These are phyloP conservation scores for Xanthorhoe designata DNA, from an alignment of 2,888 invertebrate species.

Conservation along the genomic window DNA sequence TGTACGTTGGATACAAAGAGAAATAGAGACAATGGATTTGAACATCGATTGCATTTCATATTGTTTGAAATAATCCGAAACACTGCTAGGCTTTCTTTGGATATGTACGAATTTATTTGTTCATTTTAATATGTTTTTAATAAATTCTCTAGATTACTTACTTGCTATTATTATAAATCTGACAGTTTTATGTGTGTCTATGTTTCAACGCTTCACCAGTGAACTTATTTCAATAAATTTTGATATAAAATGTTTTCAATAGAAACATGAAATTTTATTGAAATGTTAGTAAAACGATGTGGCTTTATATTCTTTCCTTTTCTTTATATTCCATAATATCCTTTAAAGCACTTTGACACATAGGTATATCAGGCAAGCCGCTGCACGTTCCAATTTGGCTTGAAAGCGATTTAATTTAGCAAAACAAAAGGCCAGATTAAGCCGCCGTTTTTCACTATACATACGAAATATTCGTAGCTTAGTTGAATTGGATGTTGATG, in stretches of 20 bases:
- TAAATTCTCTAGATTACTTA: too few species aligned
- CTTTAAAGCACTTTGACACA: constrained; percentile 12
- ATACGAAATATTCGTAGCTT: constrained; percentile 45
- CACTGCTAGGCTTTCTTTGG: not conserved
- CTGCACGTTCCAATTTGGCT: constrained; percentile 66
- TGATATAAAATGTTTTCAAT: too few species aligned
- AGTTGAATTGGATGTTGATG: constrained; percentile 42
- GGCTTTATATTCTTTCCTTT: constrained; percentile 13
- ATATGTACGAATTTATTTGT: not conserved
- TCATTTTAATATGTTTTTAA: not conserved
- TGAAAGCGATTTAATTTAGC: constrained; percentile 74
- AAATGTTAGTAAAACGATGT: not conserved
- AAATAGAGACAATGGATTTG: not conserved
- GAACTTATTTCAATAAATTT: too few species aligned
- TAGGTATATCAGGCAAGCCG: constrained; percentile 30
- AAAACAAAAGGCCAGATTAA: constrained; percentile 73
- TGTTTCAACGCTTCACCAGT: too few species aligned
- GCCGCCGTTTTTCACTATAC: constrained; percentile 56
- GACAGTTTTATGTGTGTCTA: too few species aligned
- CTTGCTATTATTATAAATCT: too few species aligned
- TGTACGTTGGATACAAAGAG: constrained; percentile 10
- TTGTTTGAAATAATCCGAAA: not conserved
- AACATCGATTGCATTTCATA: not conserved
- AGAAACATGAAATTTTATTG: too few species aligned
- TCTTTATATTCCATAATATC: too few species aligned